These are phyloP conservation scores for Halictus quadricinctus DNA, from an alignment of 2,888 invertebrate species.

Conservation along the genomic window DNA sequence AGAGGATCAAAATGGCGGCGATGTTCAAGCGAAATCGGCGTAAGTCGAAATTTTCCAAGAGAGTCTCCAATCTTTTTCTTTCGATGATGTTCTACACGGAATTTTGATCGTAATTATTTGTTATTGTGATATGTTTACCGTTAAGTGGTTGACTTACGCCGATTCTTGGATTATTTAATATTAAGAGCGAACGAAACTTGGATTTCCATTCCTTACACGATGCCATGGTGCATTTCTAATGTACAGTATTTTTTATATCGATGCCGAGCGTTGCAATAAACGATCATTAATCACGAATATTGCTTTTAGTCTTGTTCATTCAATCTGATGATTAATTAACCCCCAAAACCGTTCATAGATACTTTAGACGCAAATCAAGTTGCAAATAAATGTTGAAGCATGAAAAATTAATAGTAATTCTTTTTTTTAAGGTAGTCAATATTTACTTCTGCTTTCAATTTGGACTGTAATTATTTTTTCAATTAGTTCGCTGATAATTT, in stretches of 20 bases:
- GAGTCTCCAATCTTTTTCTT: background rate
- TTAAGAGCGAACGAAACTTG: conserved; percentile 52
- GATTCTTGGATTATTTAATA: background rate
- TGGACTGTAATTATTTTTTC: too few species aligned
- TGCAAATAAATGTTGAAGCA: too few species aligned
- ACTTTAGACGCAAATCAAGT: too few species aligned
- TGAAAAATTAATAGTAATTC: too few species aligned
- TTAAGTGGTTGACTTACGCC: background rate
- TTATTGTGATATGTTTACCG: background rate
- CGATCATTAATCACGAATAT: conserved; percentile 15
- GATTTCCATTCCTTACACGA: conserved; percentile 74
- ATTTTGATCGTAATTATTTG: background rate
- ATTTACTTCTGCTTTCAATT: too few species aligned
- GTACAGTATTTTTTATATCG: conserved; percentile 79
- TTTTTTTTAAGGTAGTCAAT: too few species aligned
- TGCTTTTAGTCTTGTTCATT: background rate
- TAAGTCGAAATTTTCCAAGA: background rate
- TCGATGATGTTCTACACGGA: background rate
- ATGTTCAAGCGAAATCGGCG: conserved; percentile 7
- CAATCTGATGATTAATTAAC: background rate
- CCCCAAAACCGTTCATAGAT: background rate
- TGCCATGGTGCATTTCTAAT: conserved; percentile 62
- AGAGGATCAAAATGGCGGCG: conserved; percentile 2
- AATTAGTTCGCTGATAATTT: too few species aligned
- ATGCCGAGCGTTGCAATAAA: conserved; percentile 66